Base-by-base conservation (phyloP, 2,113 vertebrate genomes). In the Pollachius pollachius region DNA sequence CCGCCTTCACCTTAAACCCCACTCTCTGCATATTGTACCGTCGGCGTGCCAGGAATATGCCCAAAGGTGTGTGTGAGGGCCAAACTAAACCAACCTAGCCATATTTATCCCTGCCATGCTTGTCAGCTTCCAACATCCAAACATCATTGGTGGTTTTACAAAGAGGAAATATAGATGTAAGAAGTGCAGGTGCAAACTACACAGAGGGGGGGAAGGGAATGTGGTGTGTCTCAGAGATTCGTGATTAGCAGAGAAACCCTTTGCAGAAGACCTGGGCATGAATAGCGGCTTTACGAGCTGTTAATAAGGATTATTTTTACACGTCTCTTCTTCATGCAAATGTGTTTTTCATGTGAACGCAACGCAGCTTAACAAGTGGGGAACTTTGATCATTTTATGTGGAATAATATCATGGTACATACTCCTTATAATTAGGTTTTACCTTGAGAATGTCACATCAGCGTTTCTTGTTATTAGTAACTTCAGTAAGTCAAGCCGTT, bases 41-140 rank as follows among this genome's bases (percentile, higher is more conserved):
- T 83, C 84, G 81, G 25, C 16, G 62, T 65, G 75, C 68, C 79
- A 85, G 71, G 73, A 78, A 76, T 75, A 56, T 76, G 73, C 64
- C 76, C 60, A 80, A 72, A 80, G 79, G 80, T 84, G 77, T 79
- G 65, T 52, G 72, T 62, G 72, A 60, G 68, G 68, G 30, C 30
- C 30, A 34, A 34, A 34, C 30, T 48, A 13, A 9, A 48, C 41
- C 78, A 84, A 84, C 67, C 75, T 67, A 17, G 41, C 48, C 64
- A 52, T 82, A 68, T 87, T 85, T 78, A 77, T 79, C 62, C 52
- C 52, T 17, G 72, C 61, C 65, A 57, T 1, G 2, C 48, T 30
- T 59, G 16, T 73, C 65, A 30, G 2, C 52, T 68, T 70, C 57
- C 64, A 73, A 27, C 73, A 67, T 70, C 57, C 64, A 73, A 27